Evolutionary conservation across 1,140 invertebrate species (phyloP), one percentile per base, ranked within the genome.

Genomic region (Delia radicum): DNA sequence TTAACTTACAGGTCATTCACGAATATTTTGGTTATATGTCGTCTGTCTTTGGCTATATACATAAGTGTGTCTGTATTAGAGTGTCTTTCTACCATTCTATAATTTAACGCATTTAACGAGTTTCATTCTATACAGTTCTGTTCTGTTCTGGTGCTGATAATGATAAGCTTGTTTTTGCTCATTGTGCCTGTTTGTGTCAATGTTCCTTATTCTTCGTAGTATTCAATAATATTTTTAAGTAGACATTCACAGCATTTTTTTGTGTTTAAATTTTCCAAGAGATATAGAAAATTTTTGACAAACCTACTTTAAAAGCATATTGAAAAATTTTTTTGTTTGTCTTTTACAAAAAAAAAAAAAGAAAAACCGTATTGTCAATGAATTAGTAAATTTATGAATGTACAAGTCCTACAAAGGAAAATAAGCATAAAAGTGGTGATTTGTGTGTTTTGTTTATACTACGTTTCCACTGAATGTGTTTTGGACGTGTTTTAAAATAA

Each of bases 131-230:
- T 55, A 21, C 5, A 55, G 48, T 55, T 55, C 24, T 3, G 29
- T 69, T 7, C 65, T 69, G 65, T 69, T 69, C 65, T 69, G 65
- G 65, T 69, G 65, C 65, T 69, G 65, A 69, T 69, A 69, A 69
- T 69, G 29, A 69, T 69, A 69, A 69, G 65, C 65, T 69, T 33
- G 33, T 31, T 31, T 31, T 37, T 33, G 27, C 42, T 48, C 42
- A 7, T 69, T 69, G 65, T 33, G 29, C 24, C 5, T 69, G n/a
- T 21, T 3, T 8, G 8, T 69, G 29, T 33, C 18, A 7, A 33
- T 28, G n/a, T 37, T 37, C 21, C 29, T 42, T 42, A 2, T 29
- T 29, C 62, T 65, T 21, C 29, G 5, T n/a, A n/a, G n/a, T 33
- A 31, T 21, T 27, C 6, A 69, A 69, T 18, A 55, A 55, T 55